Evolutionary conservation across 2,797 vertebrate genomes (phyloP).

Genomic region (Channa striata): DNA sequence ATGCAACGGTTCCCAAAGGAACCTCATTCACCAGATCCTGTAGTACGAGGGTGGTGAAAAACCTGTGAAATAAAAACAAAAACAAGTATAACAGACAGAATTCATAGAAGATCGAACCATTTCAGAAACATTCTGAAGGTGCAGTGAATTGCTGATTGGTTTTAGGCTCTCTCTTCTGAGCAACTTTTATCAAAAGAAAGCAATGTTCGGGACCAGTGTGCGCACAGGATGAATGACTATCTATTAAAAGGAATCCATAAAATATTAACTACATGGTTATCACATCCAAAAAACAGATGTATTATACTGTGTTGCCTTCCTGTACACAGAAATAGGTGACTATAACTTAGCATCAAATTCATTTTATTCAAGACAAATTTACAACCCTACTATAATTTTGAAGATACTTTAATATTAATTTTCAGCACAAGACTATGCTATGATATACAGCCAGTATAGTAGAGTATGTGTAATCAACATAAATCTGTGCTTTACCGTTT

Average conservation of each 20-base stretch:
- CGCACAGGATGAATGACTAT: background rate
- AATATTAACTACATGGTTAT: background rate
- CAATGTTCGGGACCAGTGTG: background rate
- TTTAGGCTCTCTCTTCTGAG: background rate
- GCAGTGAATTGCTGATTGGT: background rate
- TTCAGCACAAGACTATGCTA: background rate
- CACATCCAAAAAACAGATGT: background rate
- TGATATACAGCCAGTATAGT: background rate
- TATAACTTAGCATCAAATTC: too few relatives aligned
- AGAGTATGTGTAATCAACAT: background rate
- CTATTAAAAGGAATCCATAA: background rate
- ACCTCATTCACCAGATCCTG: slow-evolving; percentile 94
- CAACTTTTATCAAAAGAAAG: background rate
- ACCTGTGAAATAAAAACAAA: slow-evolving; percentile 79
- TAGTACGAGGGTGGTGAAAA: slow-evolving; percentile 96
- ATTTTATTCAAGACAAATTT: too few relatives aligned
- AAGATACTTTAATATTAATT: too few relatives aligned
- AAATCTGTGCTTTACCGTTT: slow-evolving; percentile 87
- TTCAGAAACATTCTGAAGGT: background rate
- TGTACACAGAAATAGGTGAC: too few relatives aligned
- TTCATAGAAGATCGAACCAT: background rate
- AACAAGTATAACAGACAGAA: background rate
- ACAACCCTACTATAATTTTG: too few relatives aligned
- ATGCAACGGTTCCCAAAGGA: slow-evolving; percentile 89
- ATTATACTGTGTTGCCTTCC: too few relatives aligned